Evolutionary conservation across 2,797 vertebrate species (phyloP), one percentile per base, ranked within the genome.

Genomic region (Lepilemur septentrionalis): DNA sequence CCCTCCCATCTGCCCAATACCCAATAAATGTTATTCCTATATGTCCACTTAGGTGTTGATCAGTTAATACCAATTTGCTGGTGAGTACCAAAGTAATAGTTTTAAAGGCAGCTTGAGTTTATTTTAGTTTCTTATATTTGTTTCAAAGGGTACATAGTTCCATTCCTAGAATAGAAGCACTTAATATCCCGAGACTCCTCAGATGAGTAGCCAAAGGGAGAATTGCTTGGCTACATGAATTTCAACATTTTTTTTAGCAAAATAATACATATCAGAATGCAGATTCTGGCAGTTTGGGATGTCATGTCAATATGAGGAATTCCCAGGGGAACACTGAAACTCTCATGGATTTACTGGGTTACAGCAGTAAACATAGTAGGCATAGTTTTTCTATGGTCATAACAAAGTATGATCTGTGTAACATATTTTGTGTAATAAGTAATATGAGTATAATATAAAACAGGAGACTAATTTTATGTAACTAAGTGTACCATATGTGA

Each of bases 361-460:
- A 89, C 3, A 73, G 80, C 61, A 95, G 73, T 83, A 92, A 97
- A 96, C 91, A 97, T 67, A 70, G 78, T 86, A 83, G 76, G 93
- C 83, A 93, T 95, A 91, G 35, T 92, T 97, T 97, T 97, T 96
- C 67, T 90, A 89, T 87, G 93, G 89, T 97, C 96, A 95, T 94
- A 97, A 96, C 79, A 96, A 97, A 97, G 78, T 89, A 96, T 94
- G 76, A 96, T 95, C 70, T 91, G 52, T 92, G 73, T 91, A 92
- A 91, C 95, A 96, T 97, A 97, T 84, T 97, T 97, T 83, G 59
- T 94, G 32, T 91, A 91, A 84, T 96, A 96, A 97, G 97, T 97
- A 97, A 97, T 97, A 70, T 30, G 94, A 96, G n/a, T 28, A 5
- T 97, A 98, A 98, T 97, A 89, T 57, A 96, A 97, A 96, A 85